Percentiles rank a stretch among this genome's conserved stretches.
Conservation (phyloP, 2,888 invertebrate species). For the Apeira syringaria region DNA sequence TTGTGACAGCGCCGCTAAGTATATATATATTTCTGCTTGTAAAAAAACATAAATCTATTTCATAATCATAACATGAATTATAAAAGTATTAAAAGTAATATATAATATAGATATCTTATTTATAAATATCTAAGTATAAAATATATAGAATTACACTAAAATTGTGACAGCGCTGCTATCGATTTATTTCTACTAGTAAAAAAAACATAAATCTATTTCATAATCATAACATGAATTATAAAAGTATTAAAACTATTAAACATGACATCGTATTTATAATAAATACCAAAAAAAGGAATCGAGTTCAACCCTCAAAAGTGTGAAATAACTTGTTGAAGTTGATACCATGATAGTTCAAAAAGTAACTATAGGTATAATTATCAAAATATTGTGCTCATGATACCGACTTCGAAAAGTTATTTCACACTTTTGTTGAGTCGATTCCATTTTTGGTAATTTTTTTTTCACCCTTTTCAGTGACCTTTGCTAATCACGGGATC, state of each 20-base stretch:
- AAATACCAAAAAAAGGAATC: too few species aligned
- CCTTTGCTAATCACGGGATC: too few species aligned
- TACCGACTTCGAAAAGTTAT: too few species aligned
- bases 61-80: slow-evolving; percentile 19
- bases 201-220: slow-evolving; percentile 7
- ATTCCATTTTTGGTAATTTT: too few species aligned
- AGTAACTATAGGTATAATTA: too few species aligned
- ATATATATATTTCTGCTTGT: slow-evolving; percentile 12
- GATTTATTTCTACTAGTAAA: slow-evolving; percentile 14
- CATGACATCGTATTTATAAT: slow-evolving; percentile 12
- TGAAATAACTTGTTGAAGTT: too few species aligned
- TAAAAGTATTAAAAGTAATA: slow-evolving; percentile 17
- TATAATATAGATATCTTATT: slow-evolving; percentile 12
- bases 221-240: slow-evolving; percentile 18
- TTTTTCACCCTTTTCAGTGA: too few species aligned
- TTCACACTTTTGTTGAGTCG: too few species aligned
- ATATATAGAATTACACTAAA: slow-evolving; percentile 10
- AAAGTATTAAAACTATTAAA: slow-evolving; percentile 13
- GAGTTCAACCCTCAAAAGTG: too few species aligned
- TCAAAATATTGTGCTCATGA: too few species aligned
- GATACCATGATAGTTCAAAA: too few species aligned
- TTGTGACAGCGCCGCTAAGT: slow-evolving; percentile 19
- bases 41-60: slow-evolving; percentile 10
- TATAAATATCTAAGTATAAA: neutral
- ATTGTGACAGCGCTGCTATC: slow-evolving; percentile 17